A percentile compares a stretch with the other conserved stretches of the same genome.
These are phyloP conservation scores for Andrena hattorfiana DNA, from an alignment of 2,888 invertebrate species.

Conservation along the genomic window DNA sequence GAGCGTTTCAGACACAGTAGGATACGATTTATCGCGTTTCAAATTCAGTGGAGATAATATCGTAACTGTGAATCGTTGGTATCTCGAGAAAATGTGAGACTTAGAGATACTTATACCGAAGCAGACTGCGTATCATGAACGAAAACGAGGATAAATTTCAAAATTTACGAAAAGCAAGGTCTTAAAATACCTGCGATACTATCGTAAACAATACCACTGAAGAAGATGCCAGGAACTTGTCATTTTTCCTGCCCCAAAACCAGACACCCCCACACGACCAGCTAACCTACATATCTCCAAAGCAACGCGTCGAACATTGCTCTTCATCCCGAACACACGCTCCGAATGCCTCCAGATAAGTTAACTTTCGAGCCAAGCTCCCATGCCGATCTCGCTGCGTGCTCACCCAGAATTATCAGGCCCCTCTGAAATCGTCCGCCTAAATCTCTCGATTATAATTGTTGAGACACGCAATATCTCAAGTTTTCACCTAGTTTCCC, in stretches of 20 bases:
- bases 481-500: constrained; percentile 55
- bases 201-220: too few species aligned
- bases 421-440: constrained; percentile 6
- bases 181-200: too few species aligned
- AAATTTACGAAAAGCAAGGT: too few species aligned
- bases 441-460: constrained; percentile 35
- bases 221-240: background rate
- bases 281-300: background rate
- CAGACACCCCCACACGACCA: background rate
- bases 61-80: too few species aligned
- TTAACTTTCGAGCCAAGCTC: background rate
- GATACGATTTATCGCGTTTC: too few species aligned
- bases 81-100: too few species aligned
- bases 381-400: background rate
- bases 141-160: too few species aligned
- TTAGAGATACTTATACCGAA: too few species aligned
- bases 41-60: too few species aligned
- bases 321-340: background rate
- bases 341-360: background rate
- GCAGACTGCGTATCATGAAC: too few species aligned
- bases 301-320: background rate
- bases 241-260: background rate
- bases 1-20: too few species aligned
- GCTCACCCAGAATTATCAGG: background rate
- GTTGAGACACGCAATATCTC: constrained; percentile 42